Evolutionary conservation across 2,888 invertebrate genomes (phyloP).

Genomic region (Drosophila meridiana): DNA sequence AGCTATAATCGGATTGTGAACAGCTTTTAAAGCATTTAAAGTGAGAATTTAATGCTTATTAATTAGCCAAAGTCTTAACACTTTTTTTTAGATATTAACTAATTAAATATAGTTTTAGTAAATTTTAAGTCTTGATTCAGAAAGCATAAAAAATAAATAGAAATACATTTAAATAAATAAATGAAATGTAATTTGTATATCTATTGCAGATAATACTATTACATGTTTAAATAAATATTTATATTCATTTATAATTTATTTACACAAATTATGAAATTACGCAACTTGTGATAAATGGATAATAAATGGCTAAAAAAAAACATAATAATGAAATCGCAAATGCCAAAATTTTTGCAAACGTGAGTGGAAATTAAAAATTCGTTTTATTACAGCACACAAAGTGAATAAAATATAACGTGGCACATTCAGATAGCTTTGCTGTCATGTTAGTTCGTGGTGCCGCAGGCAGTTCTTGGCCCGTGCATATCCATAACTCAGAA

Average conservation of each 20-base stretch:
- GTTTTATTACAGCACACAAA: constrained; percentile 15
- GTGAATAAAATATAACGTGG: constrained; percentile 33
- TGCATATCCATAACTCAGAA: constrained; percentile 29
- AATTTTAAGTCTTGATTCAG: background rate
- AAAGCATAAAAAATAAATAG: background rate
- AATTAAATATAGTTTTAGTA: too few relatives aligned
- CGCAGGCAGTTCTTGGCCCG: constrained; percentile 11
- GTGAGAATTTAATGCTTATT: background rate
- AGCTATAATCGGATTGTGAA: constrained; percentile 5
- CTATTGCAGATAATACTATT: background rate
- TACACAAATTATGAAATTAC: constrained; percentile 1
- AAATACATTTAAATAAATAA: background rate
- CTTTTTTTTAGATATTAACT: background rate
- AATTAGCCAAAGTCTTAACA: background rate
- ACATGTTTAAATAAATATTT: background rate
- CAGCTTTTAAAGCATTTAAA: background rate
- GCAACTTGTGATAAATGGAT: constrained; percentile 18
- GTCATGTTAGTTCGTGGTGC: constrained; percentile 35
- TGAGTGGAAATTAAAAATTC: constrained; percentile 29
- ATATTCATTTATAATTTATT: background rate
- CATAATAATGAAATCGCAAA: constrained; percentile 5
- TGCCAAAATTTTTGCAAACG: constrained; percentile 21
- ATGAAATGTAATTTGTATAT: background rate
- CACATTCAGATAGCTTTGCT: constrained; percentile 15
- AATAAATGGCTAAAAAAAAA: background rate